A percentile compares a stretch with the other conserved stretches of the same genome.
phyloP scores from a whole-genome alignment of 2,113 vertebrate genomes.

The Cichladusa arquata region DNA sequence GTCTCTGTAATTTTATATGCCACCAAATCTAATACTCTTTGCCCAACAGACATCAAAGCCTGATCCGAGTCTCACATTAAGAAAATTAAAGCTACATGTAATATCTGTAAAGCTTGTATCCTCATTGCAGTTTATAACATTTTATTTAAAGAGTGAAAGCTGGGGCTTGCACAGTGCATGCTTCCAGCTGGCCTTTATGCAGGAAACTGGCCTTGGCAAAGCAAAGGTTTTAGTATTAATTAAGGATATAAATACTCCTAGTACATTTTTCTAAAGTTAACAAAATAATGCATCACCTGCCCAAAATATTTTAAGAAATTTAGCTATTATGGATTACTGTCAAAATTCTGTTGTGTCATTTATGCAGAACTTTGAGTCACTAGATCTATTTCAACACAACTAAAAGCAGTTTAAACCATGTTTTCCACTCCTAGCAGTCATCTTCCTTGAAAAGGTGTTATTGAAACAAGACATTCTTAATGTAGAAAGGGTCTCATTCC shows the following conservation, averaged over 20 bases:
- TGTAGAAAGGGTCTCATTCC: background rate
- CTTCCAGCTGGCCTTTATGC: background rate
- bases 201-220: background rate
- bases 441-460: background rate
- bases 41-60: background rate
- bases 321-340: background rate
- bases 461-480: background rate
- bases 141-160: background rate
- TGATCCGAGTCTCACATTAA: background rate
- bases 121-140: background rate
- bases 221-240: background rate
- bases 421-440: background rate
- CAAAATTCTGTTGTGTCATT: background rate
- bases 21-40: background rate
- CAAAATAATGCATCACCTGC: background rate
- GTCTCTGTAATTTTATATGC: background rate
- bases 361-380: conserved; percentile 34
- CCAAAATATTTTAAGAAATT: background rate
- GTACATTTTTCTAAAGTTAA: background rate
- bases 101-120: background rate
- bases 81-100: background rate
- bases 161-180: background rate
- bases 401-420: background rate
- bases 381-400: background rate
- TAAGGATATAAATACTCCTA: background rate